Percentiles rank a stretch among this genome's conserved stretches.
Evolutionary conservation across 2,888 invertebrate species (phyloP).

Genomic region (Caenorhabditis sulstoni): DNA sequence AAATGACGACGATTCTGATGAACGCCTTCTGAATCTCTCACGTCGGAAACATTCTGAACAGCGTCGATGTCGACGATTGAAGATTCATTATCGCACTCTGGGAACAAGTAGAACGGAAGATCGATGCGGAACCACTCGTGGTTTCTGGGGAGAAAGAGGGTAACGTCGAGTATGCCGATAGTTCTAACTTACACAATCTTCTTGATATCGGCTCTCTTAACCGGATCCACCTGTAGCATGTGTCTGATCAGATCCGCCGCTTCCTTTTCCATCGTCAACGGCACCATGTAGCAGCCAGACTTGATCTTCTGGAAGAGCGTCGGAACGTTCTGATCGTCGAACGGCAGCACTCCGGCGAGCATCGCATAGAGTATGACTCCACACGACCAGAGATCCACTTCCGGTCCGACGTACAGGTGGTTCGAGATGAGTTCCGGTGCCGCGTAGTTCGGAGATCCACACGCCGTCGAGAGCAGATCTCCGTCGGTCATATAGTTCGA

Average conservation of each 20-base stretch:
- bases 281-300: slow-evolving; percentile 96
- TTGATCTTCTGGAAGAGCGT: slow-evolving; percentile 97
- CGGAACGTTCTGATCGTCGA: slow-evolving; percentile 98
- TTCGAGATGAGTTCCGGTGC: slow-evolving; percentile 98
- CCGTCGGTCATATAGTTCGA: slow-evolving; percentile 99
- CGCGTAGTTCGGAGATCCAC: slow-evolving; percentile 98
- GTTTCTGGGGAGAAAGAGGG: slow-evolving; percentile 83
- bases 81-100: slow-evolving; percentile 93
- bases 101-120: slow-evolving; percentile 94
- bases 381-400: slow-evolving; percentile 99
- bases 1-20: slow-evolving; percentile 6
- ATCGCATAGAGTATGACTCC: slow-evolving; percentile 96
- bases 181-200: slow-evolving; percentile 24
- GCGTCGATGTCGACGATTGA: slow-evolving; percentile 97
- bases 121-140: slow-evolving; percentile 99
- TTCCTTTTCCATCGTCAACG: slow-evolving; percentile 93
- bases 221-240: slow-evolving; percentile 96
- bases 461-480: slow-evolving; percentile 95
- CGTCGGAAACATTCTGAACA: slow-evolving; percentile 89
- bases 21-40: slow-evolving; percentile 74
- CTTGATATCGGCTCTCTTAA: slow-evolving; percentile 90
- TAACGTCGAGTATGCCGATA: too few species aligned
- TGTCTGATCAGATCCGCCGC: slow-evolving; percentile 93
- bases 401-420: slow-evolving; percentile 95
- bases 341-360: slow-evolving; percentile 91